phyloP scores from a whole-genome alignment of 2,113 vertebrate species.

The Osmerus mordax region DNA sequence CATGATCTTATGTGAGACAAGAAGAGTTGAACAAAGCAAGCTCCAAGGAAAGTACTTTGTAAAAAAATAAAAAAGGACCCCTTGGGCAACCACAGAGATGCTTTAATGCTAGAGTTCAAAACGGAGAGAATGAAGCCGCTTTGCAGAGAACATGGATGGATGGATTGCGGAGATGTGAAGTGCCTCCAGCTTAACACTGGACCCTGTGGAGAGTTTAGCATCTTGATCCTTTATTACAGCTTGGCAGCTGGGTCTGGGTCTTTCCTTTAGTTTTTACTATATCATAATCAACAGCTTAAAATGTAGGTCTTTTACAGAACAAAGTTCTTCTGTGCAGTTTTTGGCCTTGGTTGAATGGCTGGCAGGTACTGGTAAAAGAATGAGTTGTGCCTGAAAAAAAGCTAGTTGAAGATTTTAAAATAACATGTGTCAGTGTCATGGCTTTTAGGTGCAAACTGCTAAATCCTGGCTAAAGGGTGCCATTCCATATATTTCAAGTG shows the following conservation, averaged over 20 bases:
- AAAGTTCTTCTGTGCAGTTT: background rate
- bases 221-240: conserved; percentile 31
- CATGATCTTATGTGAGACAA: background rate
- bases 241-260: conserved; percentile 7
- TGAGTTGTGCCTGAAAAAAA: no score
- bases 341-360: background rate
- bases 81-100: background rate
- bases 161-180: conserved; percentile 1
- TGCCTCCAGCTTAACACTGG: conserved; percentile 17
- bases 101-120: background rate
- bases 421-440: no score
- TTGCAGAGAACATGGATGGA: background rate
- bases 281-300: conserved; percentile 6
- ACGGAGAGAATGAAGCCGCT: background rate
- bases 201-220: conserved; percentile 20
- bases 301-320: background rate
- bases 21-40: background rate
- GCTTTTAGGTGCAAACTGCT: background rate
- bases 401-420: no score
- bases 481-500: background rate
- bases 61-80: background rate
- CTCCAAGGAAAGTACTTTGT: background rate
- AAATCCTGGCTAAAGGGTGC: background rate
- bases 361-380: no score
- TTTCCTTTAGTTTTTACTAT: conserved; percentile 19